Base-by-base conservation (phyloP, 2,113 vertebrate genomes). In the Hemichromis elongatus region DNA sequence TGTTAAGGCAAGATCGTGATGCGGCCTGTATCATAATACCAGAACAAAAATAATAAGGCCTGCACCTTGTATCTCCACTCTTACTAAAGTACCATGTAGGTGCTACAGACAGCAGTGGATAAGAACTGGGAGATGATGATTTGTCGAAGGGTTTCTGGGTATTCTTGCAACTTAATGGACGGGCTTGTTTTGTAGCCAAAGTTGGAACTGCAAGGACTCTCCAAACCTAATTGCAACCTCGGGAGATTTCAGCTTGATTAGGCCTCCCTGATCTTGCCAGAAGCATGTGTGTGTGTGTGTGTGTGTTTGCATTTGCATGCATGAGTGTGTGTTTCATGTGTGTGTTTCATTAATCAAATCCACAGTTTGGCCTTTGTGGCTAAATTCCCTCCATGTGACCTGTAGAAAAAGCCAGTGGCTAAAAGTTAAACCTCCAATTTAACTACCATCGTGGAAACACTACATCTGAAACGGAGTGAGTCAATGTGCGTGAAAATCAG, bases 351-450 rank as follows among this genome's bases (percentile, higher is more conserved):
- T 93, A 92, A 91, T 90, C 81, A 94, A 91, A 90, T 90, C 81
- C 91, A 89, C 83, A 90, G 79, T 92, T 87, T 90, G 86, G 91
- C 86, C 87, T 82, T 84, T 90, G 88, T 85, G 85, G 91, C 86
- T 90, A 86, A 87, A 92, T 81, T 86, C 81, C 79, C 87, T 90
- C 86, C 86, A 94, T 90, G 63, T 92, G 93, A 93, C 91, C 90
- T 87, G 85, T 86, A 42, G 83, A 85, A 80, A 86, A 92, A 93
- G 82, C 91, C 86, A 70, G 28, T 35, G 45, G 89, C 86, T 90
- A 57, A 86, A 92, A 93, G 93, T 89, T 84, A 93, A 87, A 88
- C 88, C 80, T 89, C 85, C 88, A 89, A 90, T 94, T 92, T 93
- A 93, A 91, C 83, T 68, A 85, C 89, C 77, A 84, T 56, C 89